Conservation (phyloP, 2,797 vertebrate genomes). For the Tadarida brasiliensis region DNA sequence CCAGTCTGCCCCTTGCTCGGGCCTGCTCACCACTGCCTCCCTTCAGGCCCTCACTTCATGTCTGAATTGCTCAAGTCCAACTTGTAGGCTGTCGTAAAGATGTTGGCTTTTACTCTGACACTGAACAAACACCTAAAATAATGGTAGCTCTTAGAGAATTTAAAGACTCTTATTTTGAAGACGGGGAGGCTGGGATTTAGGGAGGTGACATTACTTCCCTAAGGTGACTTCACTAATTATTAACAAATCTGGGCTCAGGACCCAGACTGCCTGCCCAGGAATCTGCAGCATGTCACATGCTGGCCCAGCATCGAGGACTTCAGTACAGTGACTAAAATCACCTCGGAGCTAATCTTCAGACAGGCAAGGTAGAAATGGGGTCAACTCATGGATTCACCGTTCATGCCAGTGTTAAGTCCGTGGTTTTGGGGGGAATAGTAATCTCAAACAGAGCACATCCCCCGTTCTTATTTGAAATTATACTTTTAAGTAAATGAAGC, state of each 20-base stretch:
- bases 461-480: not conserved
- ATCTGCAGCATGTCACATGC: not conserved
- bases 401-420: not conserved
- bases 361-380: not conserved
- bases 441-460: not conserved
- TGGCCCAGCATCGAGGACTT: fast-evolving
- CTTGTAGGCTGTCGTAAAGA: not conserved
- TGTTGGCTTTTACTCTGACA: not conserved
- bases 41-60: not conserved
- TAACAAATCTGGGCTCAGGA: not conserved
- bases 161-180: constrained; percentile 53
- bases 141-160: not conserved
- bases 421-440: not conserved
- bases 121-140: not conserved
- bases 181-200: not conserved
- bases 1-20: not conserved
- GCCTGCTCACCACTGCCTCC: not conserved
- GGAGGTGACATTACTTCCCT: not conserved
- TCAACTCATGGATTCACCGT: not conserved
- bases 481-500: not conserved
- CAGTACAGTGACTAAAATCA: not conserved
- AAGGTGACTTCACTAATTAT: not conserved
- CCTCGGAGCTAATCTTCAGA: not conserved
- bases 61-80: not conserved
- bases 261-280: not conserved